These are phyloP conservation scores for Dicycla oo DNA, from an alignment of 2,888 invertebrate genomes.

Conservation along the genomic window DNA sequence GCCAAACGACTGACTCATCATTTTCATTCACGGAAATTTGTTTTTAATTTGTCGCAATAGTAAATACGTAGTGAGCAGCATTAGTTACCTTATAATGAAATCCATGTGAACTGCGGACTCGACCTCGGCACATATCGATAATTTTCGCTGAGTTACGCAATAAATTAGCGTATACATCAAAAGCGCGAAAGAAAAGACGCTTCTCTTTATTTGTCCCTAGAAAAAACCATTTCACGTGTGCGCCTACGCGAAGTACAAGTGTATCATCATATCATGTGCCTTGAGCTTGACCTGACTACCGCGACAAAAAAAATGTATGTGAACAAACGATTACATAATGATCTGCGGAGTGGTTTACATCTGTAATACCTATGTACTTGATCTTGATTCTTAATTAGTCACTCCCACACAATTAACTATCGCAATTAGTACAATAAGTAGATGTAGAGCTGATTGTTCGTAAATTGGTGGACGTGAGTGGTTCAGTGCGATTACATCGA, in stretches of 20 bases:
- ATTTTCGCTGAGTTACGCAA: constrained; percentile 50
- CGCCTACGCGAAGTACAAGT: constrained; percentile 39
- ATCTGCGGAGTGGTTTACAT: constrained; percentile 66
- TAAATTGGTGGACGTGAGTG: constrained; percentile 47
- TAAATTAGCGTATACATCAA: constrained; percentile 30
- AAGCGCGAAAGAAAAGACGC: constrained; percentile 20
- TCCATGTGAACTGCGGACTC: constrained; percentile 19
- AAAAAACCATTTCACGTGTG: constrained; percentile 32
- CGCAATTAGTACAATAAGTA: constrained; percentile 48
- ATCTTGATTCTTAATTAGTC: constrained; percentile 52
- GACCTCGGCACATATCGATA: constrained; percentile 59
- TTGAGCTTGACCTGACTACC: constrained; percentile 80
- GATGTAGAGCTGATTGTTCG: constrained; percentile 45
- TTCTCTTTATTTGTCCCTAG: constrained; percentile 20
- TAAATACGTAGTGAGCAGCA: constrained; percentile 54
- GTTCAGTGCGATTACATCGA: constrained; percentile 49
- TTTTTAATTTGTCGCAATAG: constrained; percentile 63
- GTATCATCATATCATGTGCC: constrained; percentile 65
- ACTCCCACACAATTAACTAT: constrained; percentile 55
- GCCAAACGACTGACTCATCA: constrained; percentile 84
- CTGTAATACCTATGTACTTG: constrained; percentile 52
- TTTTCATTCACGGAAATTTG: constrained; percentile 81
- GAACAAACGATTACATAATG: constrained; percentile 75
- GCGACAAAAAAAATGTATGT: constrained; percentile 64
- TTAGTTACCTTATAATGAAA: constrained; percentile 53